Base-by-base conservation (phyloP, 92 coral and sea anemone species). In the Palythoa caribaeorum region DNA sequence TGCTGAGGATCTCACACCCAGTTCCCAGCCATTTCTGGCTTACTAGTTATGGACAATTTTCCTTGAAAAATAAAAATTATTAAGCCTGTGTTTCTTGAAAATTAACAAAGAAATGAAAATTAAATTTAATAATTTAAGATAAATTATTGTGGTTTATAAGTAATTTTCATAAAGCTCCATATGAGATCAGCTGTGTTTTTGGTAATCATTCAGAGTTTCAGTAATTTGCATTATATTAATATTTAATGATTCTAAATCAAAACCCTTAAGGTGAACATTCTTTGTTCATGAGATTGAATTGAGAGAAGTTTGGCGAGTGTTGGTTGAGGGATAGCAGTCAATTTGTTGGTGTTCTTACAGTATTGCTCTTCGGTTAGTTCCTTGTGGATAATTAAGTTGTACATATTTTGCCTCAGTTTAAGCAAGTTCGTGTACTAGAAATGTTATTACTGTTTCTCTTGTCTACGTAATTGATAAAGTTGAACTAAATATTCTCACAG, bases 201-300 rank as follows among this genome's bases (percentile, higher is more conserved):
- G n/a, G 13, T 21, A 81, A 81, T 81, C 48, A 81, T 68, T 81
- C 38, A 7, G 21, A 11, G 12, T 51, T 47, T 81, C 63, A 54
- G 16, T 5, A 71, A 81, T 81, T 81, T 81, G 86, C 86, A 81
- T 81, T n/a, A 13, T 65, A 81, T 81, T 40, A 66, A 81, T 81
- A 81, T 65, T 81, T 81, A 68, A 81, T 65, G 28, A 62, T 66
- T 81, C 76, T 39, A 65, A 63, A 81, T 69, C 76, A 51, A 51
- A 51, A 66, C 10, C 21, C 10, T 63, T 9, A 19, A 39, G 14
- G 38, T 17, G 39, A 79, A 50, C 72, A n/a, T 81, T 65, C 72
- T 65, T 79, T 62, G 72, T 81, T 81, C 74, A 59, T 80, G 28
- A 47, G 39, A 44, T 9, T 80, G 74, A 63, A 44, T 17, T 79